Evolutionary conservation across 1,140 invertebrate genomes (phyloP).

Genomic region (Cotesia vestalis): DNA sequence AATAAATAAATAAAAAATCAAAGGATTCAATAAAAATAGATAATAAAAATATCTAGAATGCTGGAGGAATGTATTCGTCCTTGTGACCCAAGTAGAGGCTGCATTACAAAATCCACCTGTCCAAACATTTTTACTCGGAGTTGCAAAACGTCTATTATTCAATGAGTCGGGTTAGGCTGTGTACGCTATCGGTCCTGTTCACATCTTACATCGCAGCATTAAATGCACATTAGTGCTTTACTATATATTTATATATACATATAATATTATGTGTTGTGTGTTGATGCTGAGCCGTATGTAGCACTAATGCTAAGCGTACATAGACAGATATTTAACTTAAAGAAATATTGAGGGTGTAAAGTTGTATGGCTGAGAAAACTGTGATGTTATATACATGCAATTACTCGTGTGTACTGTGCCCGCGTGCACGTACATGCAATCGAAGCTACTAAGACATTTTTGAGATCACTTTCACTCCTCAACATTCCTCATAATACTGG

Average conservation of each 20-base stretch:
- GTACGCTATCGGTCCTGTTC: not conserved
- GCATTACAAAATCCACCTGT: constrained; percentile 36
- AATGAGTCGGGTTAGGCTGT: not conserved
- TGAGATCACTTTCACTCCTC: constrained; percentile 37
- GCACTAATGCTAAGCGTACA: not conserved
- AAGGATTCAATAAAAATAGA: not conserved
- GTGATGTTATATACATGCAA: not conserved
- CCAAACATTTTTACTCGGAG: constrained; percentile 35
- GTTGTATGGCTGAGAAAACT: not conserved
- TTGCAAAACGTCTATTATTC: constrained; percentile 36
- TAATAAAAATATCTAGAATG: constrained; percentile 13
- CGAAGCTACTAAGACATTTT: constrained; percentile 30
- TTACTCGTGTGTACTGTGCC: not conserved
- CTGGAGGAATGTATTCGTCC: constrained; percentile 27
- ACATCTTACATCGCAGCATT: not conserved
- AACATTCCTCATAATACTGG: constrained; percentile 30
- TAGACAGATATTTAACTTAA: not conserved
- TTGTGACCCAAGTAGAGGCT: constrained; percentile 23
- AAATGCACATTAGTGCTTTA: not conserved
- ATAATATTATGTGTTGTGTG: too few relatives aligned
- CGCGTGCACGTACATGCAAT: constrained; percentile 4
- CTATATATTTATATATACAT: not conserved
- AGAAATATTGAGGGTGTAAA: constrained; percentile 14
- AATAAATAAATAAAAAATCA: not conserved
- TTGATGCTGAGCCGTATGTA: too few relatives aligned